Percentiles rank a stretch among this genome's conserved stretches.
Conservation (phyloP, 2,113 vertebrate genomes). For the Castor canadensis region DNA sequence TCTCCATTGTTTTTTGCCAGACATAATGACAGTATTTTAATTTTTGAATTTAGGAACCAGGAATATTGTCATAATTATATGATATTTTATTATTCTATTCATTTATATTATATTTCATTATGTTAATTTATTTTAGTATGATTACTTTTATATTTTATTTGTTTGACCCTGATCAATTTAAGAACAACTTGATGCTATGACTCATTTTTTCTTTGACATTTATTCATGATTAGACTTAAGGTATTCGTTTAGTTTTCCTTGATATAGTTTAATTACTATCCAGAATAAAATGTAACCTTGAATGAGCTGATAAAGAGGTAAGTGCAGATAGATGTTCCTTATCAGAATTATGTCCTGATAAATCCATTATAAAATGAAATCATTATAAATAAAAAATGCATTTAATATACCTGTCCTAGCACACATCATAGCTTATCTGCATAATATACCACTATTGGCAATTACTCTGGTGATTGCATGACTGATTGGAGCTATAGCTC, state of each 20-base stretch:
- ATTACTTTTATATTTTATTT: neutral
- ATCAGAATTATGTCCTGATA: no score
- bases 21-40: neutral
- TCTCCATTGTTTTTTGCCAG: neutral
- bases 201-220: neutral
- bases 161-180: neutral
- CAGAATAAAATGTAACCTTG: neutral
- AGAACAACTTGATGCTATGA: no score
- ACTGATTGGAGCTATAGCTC: neutral
- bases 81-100: no score
- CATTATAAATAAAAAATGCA: no score
- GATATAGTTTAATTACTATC: no score
- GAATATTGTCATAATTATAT: neutral
- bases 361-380: no score
- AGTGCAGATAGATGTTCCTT: no score
- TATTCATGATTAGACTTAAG: neutral
- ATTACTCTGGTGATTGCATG: no score
- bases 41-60: neutral
- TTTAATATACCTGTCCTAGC: no score
- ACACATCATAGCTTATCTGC: no score
- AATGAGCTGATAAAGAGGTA: neutral
- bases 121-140: neutral
- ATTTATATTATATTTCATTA: neutral
- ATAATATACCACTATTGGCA: no score
- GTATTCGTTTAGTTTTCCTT: no score